These are phyloP conservation scores for Crotophaga sulcirostris DNA, from an alignment of 2,113 vertebrate genomes.

Conservation along the genomic window DNA sequence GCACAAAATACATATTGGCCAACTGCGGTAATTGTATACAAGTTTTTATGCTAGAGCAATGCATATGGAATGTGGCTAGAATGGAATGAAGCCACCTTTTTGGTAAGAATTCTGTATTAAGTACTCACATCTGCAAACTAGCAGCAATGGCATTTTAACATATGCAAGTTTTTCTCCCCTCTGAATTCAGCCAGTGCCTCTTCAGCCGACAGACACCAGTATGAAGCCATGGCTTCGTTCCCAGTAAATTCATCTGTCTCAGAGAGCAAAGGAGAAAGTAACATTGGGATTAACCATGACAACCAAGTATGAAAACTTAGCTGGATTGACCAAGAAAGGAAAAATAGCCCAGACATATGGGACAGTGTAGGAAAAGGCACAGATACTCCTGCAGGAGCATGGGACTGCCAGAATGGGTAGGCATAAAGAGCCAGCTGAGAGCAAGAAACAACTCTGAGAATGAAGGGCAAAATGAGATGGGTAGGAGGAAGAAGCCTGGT, in stretches of 20 bases:
- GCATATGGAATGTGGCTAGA: background rate
- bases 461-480: background rate
- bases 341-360: conserved; percentile 5
- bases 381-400: background rate
- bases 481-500: background rate
- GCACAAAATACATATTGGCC: background rate
- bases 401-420: background rate
- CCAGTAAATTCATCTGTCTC: conserved; percentile 9
- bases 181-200: conserved; percentile 1
- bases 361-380: background rate
- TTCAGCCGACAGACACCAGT: background rate
- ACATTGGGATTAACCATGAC: background rate
- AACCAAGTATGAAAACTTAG: background rate
- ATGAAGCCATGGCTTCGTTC: conserved; percentile 8
- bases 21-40: background rate
- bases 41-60: background rate
- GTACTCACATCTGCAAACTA: background rate
- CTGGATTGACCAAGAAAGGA: conserved; percentile 23
- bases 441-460: background rate
- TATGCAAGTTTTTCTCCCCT: background rate
- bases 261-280: conserved; percentile 16
- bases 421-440: background rate
- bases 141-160: background rate
- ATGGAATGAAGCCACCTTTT: background rate
- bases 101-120: background rate